Percentiles rank a stretch among this genome's conserved stretches.
phyloP scores from a whole-genome alignment of 1,140 invertebrate genomes.

The Alviniconcha marisindica region DNA sequence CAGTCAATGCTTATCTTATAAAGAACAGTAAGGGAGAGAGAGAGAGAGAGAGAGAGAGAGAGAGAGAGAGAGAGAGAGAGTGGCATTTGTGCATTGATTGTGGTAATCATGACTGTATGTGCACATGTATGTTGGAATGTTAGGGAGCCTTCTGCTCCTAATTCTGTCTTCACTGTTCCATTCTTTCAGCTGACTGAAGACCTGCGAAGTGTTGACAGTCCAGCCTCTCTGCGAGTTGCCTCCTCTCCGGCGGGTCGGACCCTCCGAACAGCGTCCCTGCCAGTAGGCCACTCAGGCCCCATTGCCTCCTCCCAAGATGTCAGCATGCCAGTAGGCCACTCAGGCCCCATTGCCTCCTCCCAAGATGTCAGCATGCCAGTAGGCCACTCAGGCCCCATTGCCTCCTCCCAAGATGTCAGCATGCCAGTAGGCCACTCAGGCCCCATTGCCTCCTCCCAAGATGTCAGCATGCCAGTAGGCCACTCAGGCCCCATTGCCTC shows the following conservation, averaged over 20 bases:
- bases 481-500: neutral
- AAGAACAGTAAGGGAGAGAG: too few relatives aligned
- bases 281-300: neutral
- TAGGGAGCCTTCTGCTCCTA: too few relatives aligned
- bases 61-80: neutral
- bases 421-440: neutral
- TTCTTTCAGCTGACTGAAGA: conserved; percentile 36
- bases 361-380: conserved; percentile 6
- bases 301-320: too few relatives aligned
- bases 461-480: conserved; percentile 1
- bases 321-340: too few relatives aligned
- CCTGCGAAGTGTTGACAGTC: neutral
- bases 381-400: neutral
- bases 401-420: neutral
- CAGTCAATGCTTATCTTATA: too few relatives aligned
- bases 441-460: neutral
- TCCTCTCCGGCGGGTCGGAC: neutral
- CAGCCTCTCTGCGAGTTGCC: neutral
- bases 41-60: neutral
- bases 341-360: neutral
- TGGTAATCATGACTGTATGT: neutral
- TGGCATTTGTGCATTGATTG: neutral
- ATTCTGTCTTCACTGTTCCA: too few relatives aligned
- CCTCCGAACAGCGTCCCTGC: neutral
- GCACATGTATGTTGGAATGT: neutral